Evolutionary conservation across 1,140 invertebrate species (phyloP).

Genomic region (Propsilocerus akamusi): DNA sequence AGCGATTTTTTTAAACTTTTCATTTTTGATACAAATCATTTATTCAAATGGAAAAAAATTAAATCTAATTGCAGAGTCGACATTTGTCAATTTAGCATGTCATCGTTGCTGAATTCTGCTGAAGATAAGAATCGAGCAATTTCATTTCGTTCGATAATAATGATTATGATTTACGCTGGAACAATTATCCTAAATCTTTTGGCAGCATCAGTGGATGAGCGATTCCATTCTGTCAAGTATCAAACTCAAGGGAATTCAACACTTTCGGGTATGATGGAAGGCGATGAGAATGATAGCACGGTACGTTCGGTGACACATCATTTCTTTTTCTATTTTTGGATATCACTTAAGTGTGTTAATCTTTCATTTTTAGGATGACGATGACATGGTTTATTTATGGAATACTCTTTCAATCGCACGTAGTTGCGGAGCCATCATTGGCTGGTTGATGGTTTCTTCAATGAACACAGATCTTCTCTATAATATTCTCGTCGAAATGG

Average conservation of each 20-base stretch:
- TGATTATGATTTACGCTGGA: slow-evolving; percentile 24
- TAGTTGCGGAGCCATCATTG: slow-evolving; percentile 21
- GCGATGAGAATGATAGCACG: neutral
- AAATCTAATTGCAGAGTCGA: slow-evolving; percentile 16
- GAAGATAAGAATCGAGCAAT: slow-evolving; percentile 13
- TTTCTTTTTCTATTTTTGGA: neutral
- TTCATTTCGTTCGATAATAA: slow-evolving; percentile 23
- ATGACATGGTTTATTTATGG: slow-evolving; percentile 20
- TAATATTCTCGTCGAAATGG: slow-evolving; percentile 20
- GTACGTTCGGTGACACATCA: neutral
- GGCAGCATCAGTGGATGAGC: slow-evolving; percentile 22
- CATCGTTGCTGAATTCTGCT: slow-evolving; percentile 13
- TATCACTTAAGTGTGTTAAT: neutral
- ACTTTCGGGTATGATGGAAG: neutral
- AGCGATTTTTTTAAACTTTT: neutral
- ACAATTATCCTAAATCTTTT: slow-evolving; percentile 24
- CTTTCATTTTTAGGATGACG: slow-evolving; percentile 8
- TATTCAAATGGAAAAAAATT: neutral
- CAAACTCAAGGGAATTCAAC: neutral
- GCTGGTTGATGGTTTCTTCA: slow-evolving; percentile 23
- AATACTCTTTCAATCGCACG: slow-evolving; percentile 21
- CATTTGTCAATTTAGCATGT: slow-evolving; percentile 21
- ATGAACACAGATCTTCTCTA: slow-evolving; percentile 22
- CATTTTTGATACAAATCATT: neutral
- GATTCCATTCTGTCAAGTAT: slow-evolving; percentile 15